phyloP scores from a whole-genome alignment of 2,888 invertebrate species.

The Erpobdella octoculata region DNA sequence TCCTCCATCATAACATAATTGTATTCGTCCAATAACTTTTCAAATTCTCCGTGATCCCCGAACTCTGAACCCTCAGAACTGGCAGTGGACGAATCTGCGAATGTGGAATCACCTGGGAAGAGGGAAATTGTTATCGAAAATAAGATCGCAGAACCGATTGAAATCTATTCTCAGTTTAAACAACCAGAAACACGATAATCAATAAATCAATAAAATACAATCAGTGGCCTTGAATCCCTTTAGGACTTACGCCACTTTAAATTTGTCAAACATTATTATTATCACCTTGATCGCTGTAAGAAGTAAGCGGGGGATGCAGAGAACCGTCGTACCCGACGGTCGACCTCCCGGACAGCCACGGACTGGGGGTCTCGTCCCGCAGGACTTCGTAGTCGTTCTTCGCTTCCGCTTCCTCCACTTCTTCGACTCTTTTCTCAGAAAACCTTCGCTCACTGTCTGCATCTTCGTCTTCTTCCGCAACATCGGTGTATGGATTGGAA shows the following conservation, averaged over 20 bases:
- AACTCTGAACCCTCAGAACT: slow-evolving; percentile 3
- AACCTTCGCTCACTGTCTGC: neutral
- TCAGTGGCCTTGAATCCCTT: too few relatives aligned
- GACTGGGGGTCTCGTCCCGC: neutral
- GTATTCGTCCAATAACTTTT: slow-evolving; percentile 33
- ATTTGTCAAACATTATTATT: too few relatives aligned
- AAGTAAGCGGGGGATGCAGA: neutral
- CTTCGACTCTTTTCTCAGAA: neutral
- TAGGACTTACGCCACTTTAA: too few relatives aligned
- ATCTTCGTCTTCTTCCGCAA: slow-evolving; percentile 13
- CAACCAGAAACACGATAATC: too few relatives aligned
- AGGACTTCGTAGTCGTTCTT: neutral
- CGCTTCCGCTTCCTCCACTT: slow-evolving; percentile 1
- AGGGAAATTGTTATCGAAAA: neutral
- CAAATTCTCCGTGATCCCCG: slow-evolving; percentile 32
- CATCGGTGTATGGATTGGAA: slow-evolving; percentile 23
- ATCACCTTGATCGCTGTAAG: too few relatives aligned
- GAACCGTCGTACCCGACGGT: too few relatives aligned
- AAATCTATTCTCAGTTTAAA: too few relatives aligned
- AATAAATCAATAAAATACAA: too few relatives aligned
- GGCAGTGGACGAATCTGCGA: neutral
- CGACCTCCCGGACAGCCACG: too few relatives aligned
- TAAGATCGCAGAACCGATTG: neutral
- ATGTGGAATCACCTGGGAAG: neutral
- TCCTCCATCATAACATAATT: slow-evolving; percentile 36